phyloP scores from a whole-genome alignment of 2,888 invertebrate genomes.

The Acrocyrtus sp. region DNA sequence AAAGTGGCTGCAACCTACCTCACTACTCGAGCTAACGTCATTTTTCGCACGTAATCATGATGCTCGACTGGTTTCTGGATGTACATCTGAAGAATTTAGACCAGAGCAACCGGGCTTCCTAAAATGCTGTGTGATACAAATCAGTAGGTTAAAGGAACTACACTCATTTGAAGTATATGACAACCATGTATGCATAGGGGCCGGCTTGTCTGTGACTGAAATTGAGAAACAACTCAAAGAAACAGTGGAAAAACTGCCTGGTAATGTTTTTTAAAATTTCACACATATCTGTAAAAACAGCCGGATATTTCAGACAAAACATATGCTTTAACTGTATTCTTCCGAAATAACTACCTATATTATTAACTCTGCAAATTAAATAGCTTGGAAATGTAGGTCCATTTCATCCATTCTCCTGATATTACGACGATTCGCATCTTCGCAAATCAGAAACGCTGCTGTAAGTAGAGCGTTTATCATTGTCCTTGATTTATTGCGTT shows the following conservation, averaged over 20 bases:
- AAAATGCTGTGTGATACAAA: constrained; percentile 34
- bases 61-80: constrained; percentile 39
- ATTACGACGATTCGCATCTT: constrained; percentile 94
- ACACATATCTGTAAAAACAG: neutral
- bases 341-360: neutral
- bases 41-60: constrained; percentile 34
- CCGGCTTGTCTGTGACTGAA: constrained; percentile 33
- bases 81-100: constrained; percentile 40
- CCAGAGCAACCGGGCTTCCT: constrained; percentile 34
- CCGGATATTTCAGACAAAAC: too few relatives aligned
- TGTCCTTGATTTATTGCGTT: neutral
- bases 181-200: constrained; percentile 47
- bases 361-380: neutral
- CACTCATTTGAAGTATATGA: constrained; percentile 47
- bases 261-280: neutral
- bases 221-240: constrained; percentile 34
- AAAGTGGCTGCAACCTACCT: constrained; percentile 38
- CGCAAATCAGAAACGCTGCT: constrained; percentile 93
- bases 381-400: constrained; percentile 72
- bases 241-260: constrained; percentile 29
- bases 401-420: constrained; percentile 80
- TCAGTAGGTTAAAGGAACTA: constrained; percentile 38
- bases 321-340: too few relatives aligned
- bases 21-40: constrained; percentile 36
- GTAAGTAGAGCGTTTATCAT: constrained; percentile 34